A percentile compares a stretch with the other conserved stretches of the same genome.
Conservation (phyloP, 1,140 invertebrate genomes). For the Leptinotarsa texana region DNA sequence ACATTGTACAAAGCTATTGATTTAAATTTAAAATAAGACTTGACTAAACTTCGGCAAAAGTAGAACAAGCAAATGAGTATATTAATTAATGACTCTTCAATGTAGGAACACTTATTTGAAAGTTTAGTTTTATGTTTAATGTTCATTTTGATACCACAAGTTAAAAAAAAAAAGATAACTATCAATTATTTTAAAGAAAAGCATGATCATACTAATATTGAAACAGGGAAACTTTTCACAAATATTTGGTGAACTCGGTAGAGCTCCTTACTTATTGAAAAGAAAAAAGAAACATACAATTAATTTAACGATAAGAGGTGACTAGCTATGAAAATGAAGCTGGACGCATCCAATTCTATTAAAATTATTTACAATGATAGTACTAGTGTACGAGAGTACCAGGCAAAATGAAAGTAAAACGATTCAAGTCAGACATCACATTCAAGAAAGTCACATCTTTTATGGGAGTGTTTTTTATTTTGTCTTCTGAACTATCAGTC, state of each 20-base stretch:
- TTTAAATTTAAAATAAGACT: too few species aligned
- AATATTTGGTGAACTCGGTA: constrained; percentile 38
- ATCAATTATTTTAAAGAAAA: constrained; percentile 36
- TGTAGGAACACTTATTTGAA: too few species aligned
- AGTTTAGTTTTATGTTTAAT: too few species aligned
- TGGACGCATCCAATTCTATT: constrained; percentile 21
- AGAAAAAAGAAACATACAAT: constrained; percentile 46
- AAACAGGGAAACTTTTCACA: constrained; percentile 38
- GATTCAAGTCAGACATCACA: neutral
- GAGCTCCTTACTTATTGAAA: constrained; percentile 38
- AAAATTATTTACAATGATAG: constrained; percentile 42
- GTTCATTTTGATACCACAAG: neutral
- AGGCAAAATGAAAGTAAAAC: constrained; percentile 5
- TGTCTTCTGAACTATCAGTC: constrained; percentile 25
- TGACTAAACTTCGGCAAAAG: too few species aligned
- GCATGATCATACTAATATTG: constrained; percentile 47
- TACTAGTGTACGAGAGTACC: constrained; percentile 24
- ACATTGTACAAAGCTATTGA: too few species aligned
- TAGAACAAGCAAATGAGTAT: too few species aligned
- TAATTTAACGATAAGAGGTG: constrained; percentile 45
- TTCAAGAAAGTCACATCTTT: neutral
- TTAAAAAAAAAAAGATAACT: neutral
- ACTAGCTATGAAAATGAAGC: constrained; percentile 41
- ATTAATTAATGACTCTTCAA: too few species aligned
- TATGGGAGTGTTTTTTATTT: neutral